Conservation (phyloP, 1,140 invertebrate genomes). For the Drosophila athabasca region DNA sequence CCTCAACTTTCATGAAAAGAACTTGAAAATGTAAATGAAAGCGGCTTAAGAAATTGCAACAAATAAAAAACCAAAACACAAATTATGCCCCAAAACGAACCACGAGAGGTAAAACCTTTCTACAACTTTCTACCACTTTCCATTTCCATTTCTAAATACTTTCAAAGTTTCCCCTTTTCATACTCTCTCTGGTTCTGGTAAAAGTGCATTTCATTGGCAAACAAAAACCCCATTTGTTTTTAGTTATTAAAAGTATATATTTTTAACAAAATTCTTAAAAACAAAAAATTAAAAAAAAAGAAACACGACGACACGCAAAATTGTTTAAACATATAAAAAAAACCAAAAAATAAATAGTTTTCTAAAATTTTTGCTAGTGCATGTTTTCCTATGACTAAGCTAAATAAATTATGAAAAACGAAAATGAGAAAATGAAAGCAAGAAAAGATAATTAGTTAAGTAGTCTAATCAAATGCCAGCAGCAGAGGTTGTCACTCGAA, state of each 20-base stretch:
- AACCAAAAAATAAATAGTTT: slow-evolving; percentile 41
- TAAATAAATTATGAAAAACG: slow-evolving; percentile 31
- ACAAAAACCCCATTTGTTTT: slow-evolving; percentile 17
- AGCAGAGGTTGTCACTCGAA: slow-evolving; percentile 16
- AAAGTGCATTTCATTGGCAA: slow-evolving; percentile 29
- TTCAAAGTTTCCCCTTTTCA: background rate
- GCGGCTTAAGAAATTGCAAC: slow-evolving; percentile 26
- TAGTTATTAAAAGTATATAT: slow-evolving; percentile 16
- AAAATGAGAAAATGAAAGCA: slow-evolving; percentile 20
- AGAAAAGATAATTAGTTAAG: slow-evolving; percentile 60
- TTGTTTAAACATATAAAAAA: slow-evolving; percentile 31
- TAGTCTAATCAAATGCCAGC: slow-evolving; percentile 62
- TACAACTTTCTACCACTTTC: background rate
- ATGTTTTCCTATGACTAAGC: slow-evolving; percentile 70
- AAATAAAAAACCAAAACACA: slow-evolving; percentile 7
- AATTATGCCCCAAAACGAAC: slow-evolving; percentile 13
- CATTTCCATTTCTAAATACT: background rate
- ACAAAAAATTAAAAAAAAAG: slow-evolving; percentile 2
- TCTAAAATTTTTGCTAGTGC: slow-evolving; percentile 62
- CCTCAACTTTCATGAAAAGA: slow-evolving; percentile 54
- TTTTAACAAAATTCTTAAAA: slow-evolving; percentile 16
- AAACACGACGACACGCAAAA: slow-evolving; percentile 33
- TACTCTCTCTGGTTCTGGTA: slow-evolving; percentile 13
- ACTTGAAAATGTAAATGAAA: slow-evolving; percentile 47
- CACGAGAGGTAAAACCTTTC: background rate